Conservation (phyloP, 2,797 vertebrate species). For the Phylloscopus collybita region DNA sequence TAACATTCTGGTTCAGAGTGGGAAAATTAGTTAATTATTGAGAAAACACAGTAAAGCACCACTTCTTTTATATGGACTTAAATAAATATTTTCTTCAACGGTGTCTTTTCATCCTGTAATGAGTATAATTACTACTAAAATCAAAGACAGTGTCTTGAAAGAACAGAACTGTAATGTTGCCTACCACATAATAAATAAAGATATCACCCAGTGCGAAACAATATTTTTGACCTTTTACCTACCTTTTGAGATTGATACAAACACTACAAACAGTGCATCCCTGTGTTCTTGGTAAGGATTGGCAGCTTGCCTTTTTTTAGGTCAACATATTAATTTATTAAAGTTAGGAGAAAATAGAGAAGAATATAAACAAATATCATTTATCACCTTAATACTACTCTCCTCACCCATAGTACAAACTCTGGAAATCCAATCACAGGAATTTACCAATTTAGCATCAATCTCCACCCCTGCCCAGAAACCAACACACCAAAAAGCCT, state of each 20-base stretch:
- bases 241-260: not conserved
- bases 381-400: not conserved
- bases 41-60: not conserved
- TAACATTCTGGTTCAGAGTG: not conserved
- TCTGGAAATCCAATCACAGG: not conserved
- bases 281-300: not conserved
- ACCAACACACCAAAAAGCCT: accelerated
- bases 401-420: accelerated
- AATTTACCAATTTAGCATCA: accelerated
- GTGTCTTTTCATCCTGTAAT: not conserved
- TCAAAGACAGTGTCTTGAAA: not conserved
- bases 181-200: not conserved
- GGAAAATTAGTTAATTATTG: not conserved
- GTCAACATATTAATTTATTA: not conserved
- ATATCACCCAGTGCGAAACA: not conserved
- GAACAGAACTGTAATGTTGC: not conserved
- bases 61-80: not conserved
- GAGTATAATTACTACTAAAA: not conserved
- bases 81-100: not conserved
- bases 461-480: too few species aligned
- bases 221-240: not conserved
- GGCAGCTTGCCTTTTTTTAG: not conserved
- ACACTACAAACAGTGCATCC: not conserved
- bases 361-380: not conserved
- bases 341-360: not conserved